Base-by-base conservation (phyloP, 2,888 invertebrate genomes). In the Nephrocerus scutellatus region DNA sequence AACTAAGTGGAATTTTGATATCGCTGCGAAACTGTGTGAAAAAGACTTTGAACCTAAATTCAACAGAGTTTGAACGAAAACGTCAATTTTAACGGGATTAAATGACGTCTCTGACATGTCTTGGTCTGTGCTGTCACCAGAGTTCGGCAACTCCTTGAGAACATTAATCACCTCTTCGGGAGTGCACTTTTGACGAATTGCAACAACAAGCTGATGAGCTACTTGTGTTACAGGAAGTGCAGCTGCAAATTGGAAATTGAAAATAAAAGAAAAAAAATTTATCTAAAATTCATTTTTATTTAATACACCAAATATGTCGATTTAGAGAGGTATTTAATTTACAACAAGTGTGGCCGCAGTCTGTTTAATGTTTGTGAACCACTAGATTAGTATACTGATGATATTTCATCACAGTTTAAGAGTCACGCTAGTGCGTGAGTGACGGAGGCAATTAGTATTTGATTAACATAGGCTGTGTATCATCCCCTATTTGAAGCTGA, bases 11-110 rank as follows among this genome's bases (percentile, higher is more conserved):
- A 88, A 97, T 74, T 96, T 97, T 26, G 93, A 91, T 49, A 98
- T 87, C n/a, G 95, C 97, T 6, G 97, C 93, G 68, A 97, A 96
- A 54, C 93, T 91, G 63, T 98, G 98, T 43, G 95, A 95, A 65
- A 97, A 93, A 53, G 96, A 95, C 70, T 97, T 98, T 34, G 88
- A 87, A 22, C 95, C 97, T 41, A 96, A 73, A 64, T 91, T 87
- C 5, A 98, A 74, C 34, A 98, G 66, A 0, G 92, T 92, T 61
- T 95, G 92, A n/a, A 92, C 89, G 62, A 96, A 96, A 1, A 97
- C 90, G 60, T 96, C 95, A 35, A 98, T 93, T 71, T 93, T 92
- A 34, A 93, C 70, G 0, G 92, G 89, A 72, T 93, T 92, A 66
- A 87, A 89, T 4, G 82, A 76, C 32, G 79, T 77, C 31, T 81